Conservation (phyloP, 2,797 vertebrate genomes). For the Squalus acanthias region DNA sequence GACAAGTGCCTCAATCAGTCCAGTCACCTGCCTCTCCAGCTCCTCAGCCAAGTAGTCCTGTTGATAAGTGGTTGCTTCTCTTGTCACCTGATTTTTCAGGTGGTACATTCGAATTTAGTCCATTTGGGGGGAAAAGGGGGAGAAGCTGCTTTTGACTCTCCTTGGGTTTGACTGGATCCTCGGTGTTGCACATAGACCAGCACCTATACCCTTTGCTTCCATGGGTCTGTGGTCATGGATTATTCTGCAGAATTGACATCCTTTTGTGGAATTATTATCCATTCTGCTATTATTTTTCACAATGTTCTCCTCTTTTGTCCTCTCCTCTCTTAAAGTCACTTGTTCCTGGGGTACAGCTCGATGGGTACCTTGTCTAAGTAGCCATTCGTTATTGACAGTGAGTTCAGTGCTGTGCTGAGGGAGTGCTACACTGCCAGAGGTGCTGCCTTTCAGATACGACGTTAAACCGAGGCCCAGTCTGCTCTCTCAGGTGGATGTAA, state of each 20-base stretch:
- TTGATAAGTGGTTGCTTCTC: not conserved
- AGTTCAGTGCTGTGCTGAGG: not conserved
- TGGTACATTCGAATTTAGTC: not conserved
- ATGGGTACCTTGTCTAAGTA: not conserved
- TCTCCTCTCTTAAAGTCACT: not conserved
- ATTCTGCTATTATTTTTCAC: not conserved
- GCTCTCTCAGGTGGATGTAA: not conserved
- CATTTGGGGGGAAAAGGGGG: not conserved
- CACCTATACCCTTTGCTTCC: not conserved
- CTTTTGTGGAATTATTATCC: not conserved
- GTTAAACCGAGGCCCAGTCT: not conserved
- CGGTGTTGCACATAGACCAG: not conserved
- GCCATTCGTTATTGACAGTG: not conserved
- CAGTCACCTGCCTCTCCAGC: not conserved
- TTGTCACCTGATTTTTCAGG: not conserved
- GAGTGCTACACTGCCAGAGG: not conserved
- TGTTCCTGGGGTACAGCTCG: not conserved
- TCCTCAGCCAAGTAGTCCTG: too few relatives aligned
- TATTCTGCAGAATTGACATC: not conserved
- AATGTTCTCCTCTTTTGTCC: too few relatives aligned
- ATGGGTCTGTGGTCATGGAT: too few relatives aligned
- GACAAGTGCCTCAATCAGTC: not conserved
- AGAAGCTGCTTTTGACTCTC: not conserved
- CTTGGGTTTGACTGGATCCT: not conserved
- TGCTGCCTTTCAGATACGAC: not conserved